Evolutionary conservation across 2,888 invertebrate species (phyloP), one percentile per base, ranked within the genome.

Genomic region (Iselma pallidipennis): DNA sequence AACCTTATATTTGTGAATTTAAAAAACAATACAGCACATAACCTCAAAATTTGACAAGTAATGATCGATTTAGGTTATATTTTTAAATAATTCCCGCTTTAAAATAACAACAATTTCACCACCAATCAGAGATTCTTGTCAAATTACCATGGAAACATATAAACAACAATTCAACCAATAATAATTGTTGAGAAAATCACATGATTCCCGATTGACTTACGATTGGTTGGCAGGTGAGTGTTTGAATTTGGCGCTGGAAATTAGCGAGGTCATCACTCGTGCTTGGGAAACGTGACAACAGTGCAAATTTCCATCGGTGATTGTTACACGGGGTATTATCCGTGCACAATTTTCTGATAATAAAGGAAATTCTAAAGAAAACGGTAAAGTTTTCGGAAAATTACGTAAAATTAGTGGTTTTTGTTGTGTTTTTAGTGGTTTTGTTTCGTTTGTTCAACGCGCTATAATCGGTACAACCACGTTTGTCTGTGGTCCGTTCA

Each of bases 161-260:
- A 71, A 71, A 75, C 68, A 74, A 57, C 55, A 21, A 21, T 29
- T 19, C 0, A 42, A 61, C 77, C 72, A 77, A 74, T 75, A 4
- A 63, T 19, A 55, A 23, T 10, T 23, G 2, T 6, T n/a, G 5
- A 19, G 26, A 26, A 5, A 9, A 31, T 66, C 76, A 76, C 69
- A 68, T 76, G 75, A 65, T 55, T 9, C 4, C 6, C 10, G 10
- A 5, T 1, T 9, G 9, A 12, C 12, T 42, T 42, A 1, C 52
- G 42, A 76, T 77, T 76, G 75, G 77, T 59, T 23, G 21, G 26
- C 21, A 45, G 23, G 25, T 49, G 28, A 54, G 14, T 31, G 52
- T 76, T 77, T 67, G 68, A 76, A 75, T 63, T 71, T 74, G 68
- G 70, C 77, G 77, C 77, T 10, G 31, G 45, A 42, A 33, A 16